Evolutionary conservation across 1,140 invertebrate genomes (phyloP), one percentile per base, ranked within the genome.

Genomic region (Anastatus disparis): DNA sequence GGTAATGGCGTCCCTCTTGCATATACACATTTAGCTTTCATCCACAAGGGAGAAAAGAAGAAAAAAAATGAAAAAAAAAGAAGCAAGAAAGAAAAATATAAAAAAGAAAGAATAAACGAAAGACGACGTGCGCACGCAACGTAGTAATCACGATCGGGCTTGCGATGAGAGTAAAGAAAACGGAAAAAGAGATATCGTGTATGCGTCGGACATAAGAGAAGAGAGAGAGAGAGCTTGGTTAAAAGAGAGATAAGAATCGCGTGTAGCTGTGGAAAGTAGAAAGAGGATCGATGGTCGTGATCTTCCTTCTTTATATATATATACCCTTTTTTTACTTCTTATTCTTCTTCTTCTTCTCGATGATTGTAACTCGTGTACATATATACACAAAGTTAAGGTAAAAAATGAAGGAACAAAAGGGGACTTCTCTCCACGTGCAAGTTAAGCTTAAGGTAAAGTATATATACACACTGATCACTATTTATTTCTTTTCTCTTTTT

Each of bases 401-500:
- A 52, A 42, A 61, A 59, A 59, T 68, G 42, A 59, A 35, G 31
- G 24, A 69, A 61, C 46, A 69, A 69, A 69, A 61, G 46, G 22
- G 44, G n/a, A n/a, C n/a, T n/a, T n/a, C n/a, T n/a, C n/a, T 17
- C 50, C 63, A 46, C 67, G 69, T 67, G 72, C 56, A 35, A 52
- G 61, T 59, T 58, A 50, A 22, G 9, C 20, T 42, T 22, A 24
- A 50, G 46, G 46, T 42, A 46, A 48, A n/a, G n/a, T n/a, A n/a
- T n/a, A n/a, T n/a, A n/a, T n/a, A 44, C 29, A 31, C 17, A 29
- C 55, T 35, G 58, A 63, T 63, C 27, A 13, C 58, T 55, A 62
- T 52, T 63, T 50, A 62, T 63, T 70, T 53, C 53, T 29, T 79
- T 79, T 78, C 80, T 81, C 78, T 76, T 74, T 74, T 69, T 67